Evolutionary conservation across 2,888 invertebrate genomes (phyloP).

Genomic region (Drosophila sordidapex): DNA sequence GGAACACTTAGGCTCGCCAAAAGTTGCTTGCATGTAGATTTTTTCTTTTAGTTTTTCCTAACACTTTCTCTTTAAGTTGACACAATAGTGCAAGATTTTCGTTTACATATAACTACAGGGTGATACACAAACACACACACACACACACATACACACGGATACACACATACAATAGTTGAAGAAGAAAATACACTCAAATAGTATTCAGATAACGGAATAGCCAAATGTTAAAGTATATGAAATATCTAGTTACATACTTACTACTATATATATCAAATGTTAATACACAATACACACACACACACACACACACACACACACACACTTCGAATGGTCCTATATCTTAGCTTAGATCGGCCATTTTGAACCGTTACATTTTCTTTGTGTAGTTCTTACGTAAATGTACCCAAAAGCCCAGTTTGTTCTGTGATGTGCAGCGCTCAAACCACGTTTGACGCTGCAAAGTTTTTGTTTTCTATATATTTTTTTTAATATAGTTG

Average conservation of each 20-base stretch:
- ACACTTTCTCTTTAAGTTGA: slow-evolving; percentile 32
- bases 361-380: slow-evolving; percentile 20
- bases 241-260: slow-evolving; percentile 38
- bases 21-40: slow-evolving; percentile 58
- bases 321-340: slow-evolving; percentile 10
- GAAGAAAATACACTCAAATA: slow-evolving; percentile 33
- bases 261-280: slow-evolving; percentile 41
- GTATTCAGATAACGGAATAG: slow-evolving; percentile 59
- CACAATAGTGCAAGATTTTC: slow-evolving; percentile 50
- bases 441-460: slow-evolving; percentile 57
- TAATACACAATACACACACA: slow-evolving; percentile 27
- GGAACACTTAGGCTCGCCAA: slow-evolving; percentile 75
- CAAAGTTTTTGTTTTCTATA: slow-evolving; percentile 58
- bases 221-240: slow-evolving; percentile 53
- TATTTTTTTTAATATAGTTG: slow-evolving; percentile 23
- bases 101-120: slow-evolving; percentile 52
- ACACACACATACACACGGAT: slow-evolving; percentile 11
- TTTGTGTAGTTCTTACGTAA: slow-evolving; percentile 50
- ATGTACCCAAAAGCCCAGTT: slow-evolving; percentile 68
- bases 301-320: slow-evolving; percentile 14
- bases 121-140: slow-evolving; percentile 37
- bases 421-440: slow-evolving; percentile 81
- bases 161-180: slow-evolving; percentile 31
- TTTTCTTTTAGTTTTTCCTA: slow-evolving; percentile 17
- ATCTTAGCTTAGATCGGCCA: slow-evolving; percentile 28